Conservation (phyloP, 53 echinoderm and acorn worm species). For the Crossaster papposus region DNA sequence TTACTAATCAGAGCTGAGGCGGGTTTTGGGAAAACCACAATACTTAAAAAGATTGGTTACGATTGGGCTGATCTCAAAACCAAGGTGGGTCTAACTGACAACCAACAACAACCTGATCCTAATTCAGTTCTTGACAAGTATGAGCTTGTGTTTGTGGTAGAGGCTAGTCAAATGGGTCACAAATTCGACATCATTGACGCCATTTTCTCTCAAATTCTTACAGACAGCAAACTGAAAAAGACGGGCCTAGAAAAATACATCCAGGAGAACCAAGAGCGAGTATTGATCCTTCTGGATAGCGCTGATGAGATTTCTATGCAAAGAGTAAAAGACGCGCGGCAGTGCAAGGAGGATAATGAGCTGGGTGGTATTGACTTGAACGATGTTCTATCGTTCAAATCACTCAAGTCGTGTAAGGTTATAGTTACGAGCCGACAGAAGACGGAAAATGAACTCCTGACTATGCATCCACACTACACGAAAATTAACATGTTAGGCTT, state of each 20-base stretch:
- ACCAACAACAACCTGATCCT: not conserved
- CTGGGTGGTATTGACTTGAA: not conserved
- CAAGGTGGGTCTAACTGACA: too few species aligned
- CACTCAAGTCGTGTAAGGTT: slow-evolving; percentile 9
- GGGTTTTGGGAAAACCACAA: slow-evolving; percentile 25
- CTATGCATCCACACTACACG: not conserved
- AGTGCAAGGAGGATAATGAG: not conserved
- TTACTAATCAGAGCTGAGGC: slow-evolving; percentile 28
- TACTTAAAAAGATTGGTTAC: slow-evolving; percentile 30
- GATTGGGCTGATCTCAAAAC: slow-evolving; percentile 19
- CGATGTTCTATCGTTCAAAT: not conserved
- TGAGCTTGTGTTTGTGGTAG: slow-evolving; percentile 3
- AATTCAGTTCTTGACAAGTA: not conserved
- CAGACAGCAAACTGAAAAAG: not conserved
- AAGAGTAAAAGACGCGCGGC: not conserved
- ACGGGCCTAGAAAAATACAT: not conserved
- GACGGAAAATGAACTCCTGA: not conserved
- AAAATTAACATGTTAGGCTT: not conserved
- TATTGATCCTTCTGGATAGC: slow-evolving; percentile 18
- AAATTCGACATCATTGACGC: slow-evolving; percentile 10
- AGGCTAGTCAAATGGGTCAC: not conserved
- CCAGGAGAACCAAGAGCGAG: not conserved
- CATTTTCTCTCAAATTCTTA: slow-evolving; percentile 17
- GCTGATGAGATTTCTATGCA: slow-evolving; percentile 29
- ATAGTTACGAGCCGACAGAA: slow-evolving; percentile 22